These are phyloP conservation scores for Eurois occulta DNA, from an alignment of 2,888 invertebrate species.

Conservation along the genomic window DNA sequence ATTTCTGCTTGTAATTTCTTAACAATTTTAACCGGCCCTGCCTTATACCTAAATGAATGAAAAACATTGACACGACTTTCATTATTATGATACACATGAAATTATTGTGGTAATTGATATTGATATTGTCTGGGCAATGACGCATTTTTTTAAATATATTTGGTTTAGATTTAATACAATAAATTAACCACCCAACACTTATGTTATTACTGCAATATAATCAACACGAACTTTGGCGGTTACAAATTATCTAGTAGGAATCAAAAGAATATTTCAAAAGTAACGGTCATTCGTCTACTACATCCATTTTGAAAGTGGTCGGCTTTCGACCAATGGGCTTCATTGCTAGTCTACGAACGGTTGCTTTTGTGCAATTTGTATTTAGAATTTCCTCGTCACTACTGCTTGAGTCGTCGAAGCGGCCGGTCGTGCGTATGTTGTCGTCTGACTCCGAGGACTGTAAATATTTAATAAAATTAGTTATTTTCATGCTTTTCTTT, in stretches of 20 bases:
- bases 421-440: constrained; percentile 79
- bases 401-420: constrained; percentile 84
- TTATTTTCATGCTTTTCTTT: background rate
- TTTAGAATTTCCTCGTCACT: constrained; percentile 86
- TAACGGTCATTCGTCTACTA: constrained; percentile 82
- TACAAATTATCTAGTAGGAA: constrained; percentile 50
- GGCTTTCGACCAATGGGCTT: constrained; percentile 83
- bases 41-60: constrained; percentile 38
- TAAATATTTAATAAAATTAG: constrained; percentile 36
- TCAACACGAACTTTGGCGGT: constrained; percentile 62
- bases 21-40: constrained; percentile 27
- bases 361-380: constrained; percentile 77
- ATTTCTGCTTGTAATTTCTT: background rate
- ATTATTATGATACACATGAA: constrained; percentile 15
- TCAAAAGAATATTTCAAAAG: constrained; percentile 56
- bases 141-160: constrained; percentile 3
- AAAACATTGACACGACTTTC: constrained; percentile 28
- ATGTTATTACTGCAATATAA: constrained; percentile 36
- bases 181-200: constrained; percentile 46
- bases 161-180: constrained; percentile 26
- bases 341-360: constrained; percentile 84
- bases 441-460: constrained; percentile 86
- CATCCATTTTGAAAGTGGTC: constrained; percentile 85
- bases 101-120: constrained; percentile 20
- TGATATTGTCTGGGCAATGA: constrained; percentile 41